phyloP scores from a whole-genome alignment of 2,888 invertebrate genomes.

The Ennomos erosarius region DNA sequence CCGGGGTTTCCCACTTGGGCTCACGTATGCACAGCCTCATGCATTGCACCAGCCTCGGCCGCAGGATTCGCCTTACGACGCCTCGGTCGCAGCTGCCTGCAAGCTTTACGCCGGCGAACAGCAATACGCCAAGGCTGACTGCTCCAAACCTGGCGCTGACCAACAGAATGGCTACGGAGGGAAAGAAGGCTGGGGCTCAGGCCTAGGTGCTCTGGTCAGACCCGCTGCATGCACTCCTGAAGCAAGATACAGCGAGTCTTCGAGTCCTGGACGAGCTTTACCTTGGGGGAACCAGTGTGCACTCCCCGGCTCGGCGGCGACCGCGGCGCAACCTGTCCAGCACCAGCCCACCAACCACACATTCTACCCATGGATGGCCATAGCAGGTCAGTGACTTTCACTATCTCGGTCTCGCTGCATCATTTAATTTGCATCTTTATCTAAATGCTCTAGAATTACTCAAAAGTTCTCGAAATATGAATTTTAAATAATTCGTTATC shows the following conservation, averaged over 20 bases:
- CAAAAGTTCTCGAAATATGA: slow-evolving; percentile 14
- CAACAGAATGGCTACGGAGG: slow-evolving; percentile 89
- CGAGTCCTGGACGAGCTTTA: slow-evolving; percentile 90
- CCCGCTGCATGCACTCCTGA: slow-evolving; percentile 96
- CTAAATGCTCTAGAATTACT: slow-evolving; percentile 17
- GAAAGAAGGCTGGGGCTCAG: slow-evolving; percentile 89
- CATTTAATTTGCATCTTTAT: slow-evolving; percentile 33
- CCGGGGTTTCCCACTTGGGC: slow-evolving; percentile 93
- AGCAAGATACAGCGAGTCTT: slow-evolving; percentile 93
- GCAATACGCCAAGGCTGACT: slow-evolving; percentile 90
- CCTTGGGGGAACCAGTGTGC: slow-evolving; percentile 96
- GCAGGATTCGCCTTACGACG: slow-evolving; percentile 96
- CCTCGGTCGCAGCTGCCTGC: slow-evolving; percentile 94
- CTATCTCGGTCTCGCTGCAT: slow-evolving; percentile 14
- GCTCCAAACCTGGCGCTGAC: slow-evolving; percentile 88
- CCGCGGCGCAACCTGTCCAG: slow-evolving; percentile 93
- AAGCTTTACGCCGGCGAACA: slow-evolving; percentile 91
- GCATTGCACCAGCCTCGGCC: slow-evolving; percentile 91
- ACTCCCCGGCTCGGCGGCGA: slow-evolving; percentile 92
- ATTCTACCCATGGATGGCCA: slow-evolving; percentile 99
- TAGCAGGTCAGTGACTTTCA: slow-evolving; percentile 93
- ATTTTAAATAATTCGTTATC: slow-evolving; percentile 18
- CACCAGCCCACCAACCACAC: slow-evolving; percentile 96
- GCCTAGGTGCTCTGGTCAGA: slow-evolving; percentile 89
- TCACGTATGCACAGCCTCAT: slow-evolving; percentile 94